phyloP scores from a whole-genome alignment of 2,888 invertebrate genomes.

The Orthosia gothica region DNA sequence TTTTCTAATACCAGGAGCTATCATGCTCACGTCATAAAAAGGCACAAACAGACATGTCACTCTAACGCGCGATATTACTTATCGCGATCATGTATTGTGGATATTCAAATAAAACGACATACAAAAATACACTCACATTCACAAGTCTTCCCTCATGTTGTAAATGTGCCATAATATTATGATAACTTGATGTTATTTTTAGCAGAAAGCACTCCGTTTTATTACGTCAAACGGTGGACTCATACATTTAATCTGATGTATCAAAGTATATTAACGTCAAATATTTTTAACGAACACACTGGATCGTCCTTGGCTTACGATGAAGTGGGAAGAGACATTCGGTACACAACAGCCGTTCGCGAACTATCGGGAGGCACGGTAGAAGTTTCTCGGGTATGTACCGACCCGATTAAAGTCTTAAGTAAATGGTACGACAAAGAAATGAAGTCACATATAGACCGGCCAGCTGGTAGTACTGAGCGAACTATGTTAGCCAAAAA shows the following conservation, averaged over 20 bases:
- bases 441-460: slow-evolving; percentile 2
- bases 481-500: neutral
- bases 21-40: slow-evolving; percentile 40
- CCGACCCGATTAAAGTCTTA: neutral
- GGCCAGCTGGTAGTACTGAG: neutral
- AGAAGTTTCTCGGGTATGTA: slow-evolving; percentile 1
- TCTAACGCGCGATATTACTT: slow-evolving; percentile 44
- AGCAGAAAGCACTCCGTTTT: slow-evolving; percentile 55
- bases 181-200: slow-evolving; percentile 59
- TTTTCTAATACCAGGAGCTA: slow-evolving; percentile 41
- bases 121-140: slow-evolving; percentile 29
- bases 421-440: slow-evolving; percentile 15
- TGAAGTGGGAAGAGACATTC: slow-evolving; percentile 15
- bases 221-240: slow-evolving; percentile 46
- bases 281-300: slow-evolving; percentile 21
- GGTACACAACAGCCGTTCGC: slow-evolving; percentile 10
- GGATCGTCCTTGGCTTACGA: slow-evolving; percentile 5
- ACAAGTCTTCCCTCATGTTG: slow-evolving; percentile 31
- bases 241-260: slow-evolving; percentile 45
- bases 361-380: neutral
- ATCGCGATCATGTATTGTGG: slow-evolving; percentile 31
- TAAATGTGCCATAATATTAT: slow-evolving; percentile 62
- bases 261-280: slow-evolving; percentile 28
- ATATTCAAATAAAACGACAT: slow-evolving; percentile 50
- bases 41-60: slow-evolving; percentile 41